These are phyloP conservation scores for Nowickia ferox DNA, from an alignment of 2,888 invertebrate genomes.

Conservation along the genomic window DNA sequence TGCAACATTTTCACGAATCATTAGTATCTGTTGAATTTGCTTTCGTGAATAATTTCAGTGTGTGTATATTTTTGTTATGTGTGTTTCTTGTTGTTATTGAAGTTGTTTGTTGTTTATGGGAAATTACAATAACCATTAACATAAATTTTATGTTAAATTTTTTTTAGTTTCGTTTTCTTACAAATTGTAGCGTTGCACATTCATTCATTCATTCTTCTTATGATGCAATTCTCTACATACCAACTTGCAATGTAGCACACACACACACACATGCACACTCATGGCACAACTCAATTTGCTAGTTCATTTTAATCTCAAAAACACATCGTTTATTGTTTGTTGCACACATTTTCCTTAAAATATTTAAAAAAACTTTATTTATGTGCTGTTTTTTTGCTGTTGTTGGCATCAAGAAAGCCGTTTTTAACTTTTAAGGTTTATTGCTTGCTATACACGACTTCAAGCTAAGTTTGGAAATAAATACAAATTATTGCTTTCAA, in stretches of 20 bases:
- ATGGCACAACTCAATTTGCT: neutral
- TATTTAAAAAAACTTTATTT: conserved; percentile 59
- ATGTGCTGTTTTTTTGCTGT: conserved; percentile 47
- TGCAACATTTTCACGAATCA: conserved; percentile 60
- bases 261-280: conserved; percentile 5
- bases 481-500: neutral
- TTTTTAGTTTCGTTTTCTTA: neutral
- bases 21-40: conserved; percentile 66
- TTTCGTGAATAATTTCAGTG: conserved; percentile 61
- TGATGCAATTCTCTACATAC: conserved; percentile 60
- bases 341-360: conserved; percentile 39
- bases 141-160: conserved; percentile 51
- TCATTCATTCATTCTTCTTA: conserved; percentile 51
- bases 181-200: conserved; percentile 53
- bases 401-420: conserved; percentile 38
- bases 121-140: conserved; percentile 70
- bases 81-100: neutral
- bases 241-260: conserved; percentile 37
- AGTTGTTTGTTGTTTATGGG: conserved; percentile 46
- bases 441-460: conserved; percentile 4
- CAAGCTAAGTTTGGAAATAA: conserved; percentile 5
- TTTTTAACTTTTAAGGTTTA: conserved; percentile 33
- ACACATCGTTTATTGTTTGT: conserved; percentile 52
- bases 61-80: conserved; percentile 23
- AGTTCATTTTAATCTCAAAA: conserved; percentile 41